These are phyloP conservation scores for Hypotaenidia okinawae DNA, from an alignment of 2,797 vertebrate species.

Conservation along the genomic window DNA sequence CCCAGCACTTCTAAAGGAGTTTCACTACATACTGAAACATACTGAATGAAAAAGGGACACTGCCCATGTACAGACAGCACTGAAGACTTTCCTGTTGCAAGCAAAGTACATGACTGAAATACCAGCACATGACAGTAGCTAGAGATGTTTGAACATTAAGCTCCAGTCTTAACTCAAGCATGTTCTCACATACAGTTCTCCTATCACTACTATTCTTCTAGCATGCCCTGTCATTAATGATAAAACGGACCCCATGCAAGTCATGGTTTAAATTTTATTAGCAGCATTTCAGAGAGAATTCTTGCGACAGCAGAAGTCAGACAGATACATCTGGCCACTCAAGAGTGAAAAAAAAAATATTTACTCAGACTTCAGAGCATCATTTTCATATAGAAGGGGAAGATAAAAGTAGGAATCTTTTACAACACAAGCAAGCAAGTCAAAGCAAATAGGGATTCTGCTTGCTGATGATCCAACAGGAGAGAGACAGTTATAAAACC, in stretches of 20 bases:
- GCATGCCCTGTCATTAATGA: not conserved
- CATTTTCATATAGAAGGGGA: slow-evolving; percentile 19
- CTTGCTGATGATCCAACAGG: not conserved
- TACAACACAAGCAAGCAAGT: slow-evolving; percentile 28
- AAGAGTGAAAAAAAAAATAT: slow-evolving; percentile 50
- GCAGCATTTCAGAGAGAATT: slow-evolving; percentile 16
- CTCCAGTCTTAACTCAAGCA: not conserved
- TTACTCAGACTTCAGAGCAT: slow-evolving; percentile 42
- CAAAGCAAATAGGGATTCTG: slow-evolving; percentile 21
- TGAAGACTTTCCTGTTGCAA: not conserved
- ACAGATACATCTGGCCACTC: not conserved
- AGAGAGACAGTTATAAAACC: not conserved
- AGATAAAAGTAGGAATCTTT: slow-evolving; percentile 54
- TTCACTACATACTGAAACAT: not conserved
- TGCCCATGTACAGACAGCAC: not conserved
- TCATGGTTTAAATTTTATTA: not conserved
- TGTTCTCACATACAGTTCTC: not conserved
- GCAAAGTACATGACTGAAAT: not conserved
- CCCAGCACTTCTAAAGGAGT: not conserved
- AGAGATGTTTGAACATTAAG: not conserved
- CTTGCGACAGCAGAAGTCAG: slow-evolving; percentile 3
- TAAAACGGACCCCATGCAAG: not conserved
- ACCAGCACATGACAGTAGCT: not conserved
- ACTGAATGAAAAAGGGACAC: not conserved
- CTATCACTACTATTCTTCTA: not conserved